Base-by-base conservation (phyloP, 2,113 vertebrate genomes). In the Pachypanchax playfairii region DNA sequence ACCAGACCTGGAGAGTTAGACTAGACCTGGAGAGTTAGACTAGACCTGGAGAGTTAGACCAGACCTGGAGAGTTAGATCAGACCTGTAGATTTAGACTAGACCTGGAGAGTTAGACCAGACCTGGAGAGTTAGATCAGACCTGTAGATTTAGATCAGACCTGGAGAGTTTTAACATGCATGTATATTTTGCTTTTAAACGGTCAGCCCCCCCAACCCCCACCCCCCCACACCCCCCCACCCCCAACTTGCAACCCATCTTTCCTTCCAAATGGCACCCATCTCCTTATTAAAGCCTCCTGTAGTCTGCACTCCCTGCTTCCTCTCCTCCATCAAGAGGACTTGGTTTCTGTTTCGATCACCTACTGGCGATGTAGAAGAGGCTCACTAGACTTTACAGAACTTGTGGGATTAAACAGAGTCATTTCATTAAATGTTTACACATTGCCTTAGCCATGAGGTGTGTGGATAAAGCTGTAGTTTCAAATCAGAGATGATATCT, bases 151-250 rank as follows among this genome's bases (percentile, higher is more conserved):
- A n/a, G n/a, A n/a, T n/a, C n/a, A n/a, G n/a, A n/a, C n/a, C n/a
- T n/a, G n/a, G 79, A 67, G 81, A 87, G 83, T 80, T 82, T 89
- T 63, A 85, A 85, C 88, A 90, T 65, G 83, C 86, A 80, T 88
- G 85, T 84, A 75, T 51, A 79, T 90, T 69, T 77, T 87, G 83
- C 67, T 69, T 89, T 91, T 87, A 82, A 89, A 86, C 82, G 86
- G 84, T 77, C 82, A 70, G 47, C 12, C 67, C 62, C 62, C 25
- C 38, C n/a, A n/a, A n/a, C n/a, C n/a, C n/a, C n/a, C n/a, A n/a
- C n/a, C n/a, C n/a, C n/a, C n/a, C n/a, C n/a, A n/a, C n/a, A n/a
- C n/a, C n/a, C n/a, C n/a, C n/a, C n/a, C n/a, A n/a, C n/a, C n/a
- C n/a, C n/a, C n/a, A 22, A 31, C 65, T 31, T 31, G 52, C 59